Evolutionary conservation across 2,797 vertebrate species (phyloP), one percentile per base, ranked within the genome.

Genomic region (Anguilla marmorata): DNA sequence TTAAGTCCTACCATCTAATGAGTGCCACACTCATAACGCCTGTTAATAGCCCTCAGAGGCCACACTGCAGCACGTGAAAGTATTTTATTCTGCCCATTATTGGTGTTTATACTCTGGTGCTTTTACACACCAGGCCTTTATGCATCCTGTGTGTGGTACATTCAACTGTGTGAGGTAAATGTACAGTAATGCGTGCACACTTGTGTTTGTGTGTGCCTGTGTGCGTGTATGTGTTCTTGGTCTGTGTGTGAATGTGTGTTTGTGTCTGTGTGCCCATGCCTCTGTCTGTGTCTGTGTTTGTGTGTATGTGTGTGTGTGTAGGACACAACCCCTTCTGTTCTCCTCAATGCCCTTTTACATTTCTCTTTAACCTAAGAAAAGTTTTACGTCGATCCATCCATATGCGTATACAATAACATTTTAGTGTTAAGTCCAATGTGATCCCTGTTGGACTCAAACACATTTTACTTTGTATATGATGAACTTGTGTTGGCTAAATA

Each of bases 361-460:
- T 79, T 58, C 52, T 80, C 6, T 76, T 24, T 93, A 93, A 93
- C 94, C 92, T 93, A 88, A 87, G 54, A 74, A 27, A n/a, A 33
- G 4, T 63, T 21, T 63, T n/a, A 63, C 21, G 7, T 5, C 21
- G 2, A 24, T 63, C 60, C 3, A 3, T 56, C 54, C 54, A 14
- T 12, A 16, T 54, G 52, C 11, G 1, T 11, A 54, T 54, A 2
- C 52, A 54, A 9, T 54, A 11, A 54, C 52, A 54, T 54, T 54
- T 54, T 9, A 54, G 11, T 54, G 52, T 54, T 14, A 14, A 54
- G 1, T 54, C 52, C 1, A 50, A 5, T 50, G 48, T 50, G 4
- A 5, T 50, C 48, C 48, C 48, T 50, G 48, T 9, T 50, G 48
- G 5, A 50, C 48, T 5, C 48, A 50, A 50, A 50, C 48, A 37